These are phyloP conservation scores for Amphiura filiformis DNA, from an alignment of 35 echinoderm and acorn worm genomes.

Conservation along the genomic window DNA sequence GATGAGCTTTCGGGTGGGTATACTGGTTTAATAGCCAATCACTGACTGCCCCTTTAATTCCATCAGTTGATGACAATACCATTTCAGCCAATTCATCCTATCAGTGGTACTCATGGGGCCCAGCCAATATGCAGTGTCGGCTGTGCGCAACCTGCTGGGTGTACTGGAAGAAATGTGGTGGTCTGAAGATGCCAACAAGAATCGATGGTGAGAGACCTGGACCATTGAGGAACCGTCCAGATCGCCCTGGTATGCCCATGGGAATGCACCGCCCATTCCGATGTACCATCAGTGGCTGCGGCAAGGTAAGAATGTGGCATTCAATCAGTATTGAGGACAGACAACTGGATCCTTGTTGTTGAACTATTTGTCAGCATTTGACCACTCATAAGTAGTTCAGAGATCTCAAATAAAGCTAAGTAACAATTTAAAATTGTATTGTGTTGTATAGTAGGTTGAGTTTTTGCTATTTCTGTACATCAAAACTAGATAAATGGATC, in stretches of 20 bases:
- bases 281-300: conserved; percentile 95
- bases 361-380: not conserved
- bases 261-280: conserved; percentile 65
- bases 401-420: not conserved
- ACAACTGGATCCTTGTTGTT: not conserved
- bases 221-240: conserved; percentile 77
- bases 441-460: too few relatives aligned
- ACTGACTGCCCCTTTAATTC: too few relatives aligned
- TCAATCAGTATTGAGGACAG: not conserved
- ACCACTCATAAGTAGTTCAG: not conserved
- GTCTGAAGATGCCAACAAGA: conserved; percentile 98
- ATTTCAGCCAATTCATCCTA: conserved; percentile 93
- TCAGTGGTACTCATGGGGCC: conserved; percentile 99
- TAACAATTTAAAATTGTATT: too few relatives aligned
- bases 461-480: too few relatives aligned
- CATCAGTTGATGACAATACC: too few relatives aligned
- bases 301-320: conserved; percentile 56
- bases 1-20: too few relatives aligned
- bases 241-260: conserved; percentile 54
- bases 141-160: conserved; percentile 98
- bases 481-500: too few relatives aligned
- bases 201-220: conserved; percentile 86
- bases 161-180: conserved; percentile 99
- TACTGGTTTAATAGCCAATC: too few relatives aligned
- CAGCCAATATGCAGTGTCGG: conserved; percentile 99